Evolutionary conservation across 2,113 vertebrate genomes (phyloP).

Genomic region (Campylomormyrus tamandua): DNA sequence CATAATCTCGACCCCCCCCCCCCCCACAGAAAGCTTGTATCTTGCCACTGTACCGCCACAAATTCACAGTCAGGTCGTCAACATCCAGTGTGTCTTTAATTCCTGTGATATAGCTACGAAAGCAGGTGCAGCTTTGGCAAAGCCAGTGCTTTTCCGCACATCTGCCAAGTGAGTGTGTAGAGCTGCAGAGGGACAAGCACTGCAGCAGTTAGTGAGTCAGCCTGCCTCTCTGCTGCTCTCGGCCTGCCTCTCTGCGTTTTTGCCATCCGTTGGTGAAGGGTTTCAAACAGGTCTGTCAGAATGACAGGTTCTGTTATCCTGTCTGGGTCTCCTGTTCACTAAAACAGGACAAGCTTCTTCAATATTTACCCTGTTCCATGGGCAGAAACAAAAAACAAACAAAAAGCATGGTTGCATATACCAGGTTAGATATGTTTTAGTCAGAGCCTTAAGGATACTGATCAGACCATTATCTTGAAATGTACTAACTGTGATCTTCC

Average conservation of each 20-base stretch:
- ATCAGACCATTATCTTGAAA: background rate
- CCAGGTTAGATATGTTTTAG: background rate
- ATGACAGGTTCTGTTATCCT: slow-evolving; percentile 20
- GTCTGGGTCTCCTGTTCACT: slow-evolving; percentile 27
- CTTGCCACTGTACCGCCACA: background rate
- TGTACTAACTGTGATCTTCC: background rate
- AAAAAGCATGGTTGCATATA: background rate
- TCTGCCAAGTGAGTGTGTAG: background rate
- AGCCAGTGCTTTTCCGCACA: background rate
- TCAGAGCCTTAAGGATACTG: background rate
- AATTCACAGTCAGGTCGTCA: background rate
- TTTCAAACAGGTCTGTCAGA: slow-evolving; percentile 43
- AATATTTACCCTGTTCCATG: slow-evolving; percentile 16
- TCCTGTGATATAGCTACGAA: background rate
- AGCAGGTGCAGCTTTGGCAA: slow-evolving; percentile 9
- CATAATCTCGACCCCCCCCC: background rate
- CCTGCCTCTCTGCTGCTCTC: background rate
- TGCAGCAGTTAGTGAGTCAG: background rate
- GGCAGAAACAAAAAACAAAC: slow-evolving; percentile 6
- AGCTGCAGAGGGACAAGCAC: background rate
- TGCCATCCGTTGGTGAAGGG: slow-evolving; percentile 44
- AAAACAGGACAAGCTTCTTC: slow-evolving; percentile 23
- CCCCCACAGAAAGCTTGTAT: background rate
- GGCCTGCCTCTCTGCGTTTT: background rate
- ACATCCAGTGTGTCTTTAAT: background rate